phyloP scores from a whole-genome alignment of 2,113 vertebrate species.

The Xenopus laevis region DNA sequence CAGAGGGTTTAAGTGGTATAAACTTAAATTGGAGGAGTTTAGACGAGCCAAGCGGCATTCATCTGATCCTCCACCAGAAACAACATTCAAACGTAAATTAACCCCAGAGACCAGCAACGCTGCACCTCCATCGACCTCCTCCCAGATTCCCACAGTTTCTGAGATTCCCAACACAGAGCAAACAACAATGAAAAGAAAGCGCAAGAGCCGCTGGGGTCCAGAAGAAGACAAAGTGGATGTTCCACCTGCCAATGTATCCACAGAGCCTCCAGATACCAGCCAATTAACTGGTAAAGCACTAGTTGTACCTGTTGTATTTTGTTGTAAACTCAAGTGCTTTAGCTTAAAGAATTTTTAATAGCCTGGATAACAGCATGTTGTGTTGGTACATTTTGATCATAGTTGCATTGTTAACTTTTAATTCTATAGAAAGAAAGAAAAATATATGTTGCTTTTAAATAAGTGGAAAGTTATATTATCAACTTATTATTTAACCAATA shows the following conservation, averaged over 20 bases:
- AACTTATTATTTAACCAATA: no score
- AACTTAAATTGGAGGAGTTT: constrained; percentile 81
- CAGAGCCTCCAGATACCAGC: constrained; percentile 34
- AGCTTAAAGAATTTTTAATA: no score
- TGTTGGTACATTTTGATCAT: no score
- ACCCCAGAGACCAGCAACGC: neutral
- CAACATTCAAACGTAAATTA: neutral
- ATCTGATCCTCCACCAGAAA: neutral
- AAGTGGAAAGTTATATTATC: no score
- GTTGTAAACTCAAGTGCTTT: no score
- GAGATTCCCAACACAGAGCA: constrained; percentile 18
- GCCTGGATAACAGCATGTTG: no score
- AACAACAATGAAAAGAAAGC: constrained; percentile 71
- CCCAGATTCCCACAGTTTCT: neutral
- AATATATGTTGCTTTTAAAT: no score
- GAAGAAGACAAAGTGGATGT: constrained; percentile 87
- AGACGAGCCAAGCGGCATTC: constrained; percentile 58
- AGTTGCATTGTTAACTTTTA: no score
- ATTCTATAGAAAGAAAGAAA: no score
- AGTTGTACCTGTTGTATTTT: neutral
- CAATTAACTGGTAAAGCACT: constrained; percentile 24
- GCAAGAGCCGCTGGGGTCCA: constrained; percentile 93
- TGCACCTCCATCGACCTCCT: constrained; percentile 3
- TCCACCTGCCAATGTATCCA: constrained; percentile 63
- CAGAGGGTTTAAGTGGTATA: constrained; percentile 78